Evolutionary conservation across 1,140 invertebrate species (phyloP).

Genomic region (Heliconius nattereri): DNA sequence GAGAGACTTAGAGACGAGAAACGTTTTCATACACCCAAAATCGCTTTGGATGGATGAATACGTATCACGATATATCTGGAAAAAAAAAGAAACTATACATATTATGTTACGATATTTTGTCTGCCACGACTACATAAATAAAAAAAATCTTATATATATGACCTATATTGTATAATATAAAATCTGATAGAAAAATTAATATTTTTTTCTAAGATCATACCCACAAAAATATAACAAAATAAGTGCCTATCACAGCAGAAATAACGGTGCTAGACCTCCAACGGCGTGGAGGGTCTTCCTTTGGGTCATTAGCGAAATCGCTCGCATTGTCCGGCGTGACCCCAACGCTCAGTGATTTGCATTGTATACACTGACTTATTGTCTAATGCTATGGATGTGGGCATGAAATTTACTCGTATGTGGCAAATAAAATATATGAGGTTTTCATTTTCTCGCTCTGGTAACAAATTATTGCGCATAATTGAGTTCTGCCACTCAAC

Average conservation of each 20-base stretch:
- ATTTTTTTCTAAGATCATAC: background rate
- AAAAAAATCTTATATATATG: background rate
- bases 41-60: no score
- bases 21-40: no score
- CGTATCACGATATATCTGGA: no score
- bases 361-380: constrained; percentile 30
- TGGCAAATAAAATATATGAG: background rate
- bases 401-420: background rate
- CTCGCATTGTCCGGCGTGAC: constrained; percentile 31
- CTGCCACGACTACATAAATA: no score
- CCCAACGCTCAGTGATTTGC: constrained; percentile 33
- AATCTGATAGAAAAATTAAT: background rate
- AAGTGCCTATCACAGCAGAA: background rate
- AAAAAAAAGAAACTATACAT: no score
- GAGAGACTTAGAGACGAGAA: no score
- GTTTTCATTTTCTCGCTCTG: background rate
- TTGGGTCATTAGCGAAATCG: constrained; percentile 29
- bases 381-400: constrained; percentile 13
- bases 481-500: no score
- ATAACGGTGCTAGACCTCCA: constrained; percentile 8
- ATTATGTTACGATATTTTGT: no score
- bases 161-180: no score
- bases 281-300: constrained; percentile 16
- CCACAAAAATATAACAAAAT: background rate
- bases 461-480: no score